These are phyloP conservation scores for Cyclophora albipunctata DNA, from an alignment of 2,888 invertebrate species.

Conservation along the genomic window DNA sequence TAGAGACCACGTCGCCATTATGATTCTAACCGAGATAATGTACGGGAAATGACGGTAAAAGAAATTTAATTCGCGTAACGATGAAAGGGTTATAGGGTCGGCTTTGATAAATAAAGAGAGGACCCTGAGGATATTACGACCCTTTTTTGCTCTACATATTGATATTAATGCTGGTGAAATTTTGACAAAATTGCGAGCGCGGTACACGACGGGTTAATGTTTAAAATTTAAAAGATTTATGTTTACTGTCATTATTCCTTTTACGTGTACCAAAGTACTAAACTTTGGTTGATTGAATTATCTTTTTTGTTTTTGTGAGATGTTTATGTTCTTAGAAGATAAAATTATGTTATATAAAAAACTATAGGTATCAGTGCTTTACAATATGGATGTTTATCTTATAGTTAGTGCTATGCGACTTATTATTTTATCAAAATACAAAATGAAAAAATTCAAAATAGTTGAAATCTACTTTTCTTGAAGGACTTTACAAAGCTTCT, in stretches of 20 bases:
- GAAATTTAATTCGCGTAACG: constrained; percentile 74
- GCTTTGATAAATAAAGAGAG: constrained; percentile 68
- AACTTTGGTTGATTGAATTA: not conserved
- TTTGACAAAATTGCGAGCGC: constrained; percentile 65
- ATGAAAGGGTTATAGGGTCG: constrained; percentile 73
- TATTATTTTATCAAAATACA: too few relatives aligned
- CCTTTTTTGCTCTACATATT: constrained; percentile 72
- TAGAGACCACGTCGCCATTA: constrained; percentile 57
- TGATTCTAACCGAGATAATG: constrained; percentile 74
- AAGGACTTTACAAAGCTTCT: too few relatives aligned
- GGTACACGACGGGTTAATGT: constrained; percentile 14
- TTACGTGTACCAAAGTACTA: constrained; percentile 1
- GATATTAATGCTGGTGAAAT: constrained; percentile 71
- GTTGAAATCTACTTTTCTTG: too few relatives aligned
- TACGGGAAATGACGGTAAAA: constrained; percentile 75
- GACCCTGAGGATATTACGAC: constrained; percentile 61
- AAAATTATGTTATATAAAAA: too few relatives aligned
- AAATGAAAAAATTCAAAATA: too few relatives aligned
- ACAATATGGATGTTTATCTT: too few relatives aligned
- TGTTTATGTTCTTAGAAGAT: too few relatives aligned
- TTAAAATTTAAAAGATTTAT: constrained; percentile 26
- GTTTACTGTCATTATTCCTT: constrained; percentile 8
- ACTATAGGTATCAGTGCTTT: too few relatives aligned
- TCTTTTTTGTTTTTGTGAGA: too few relatives aligned
- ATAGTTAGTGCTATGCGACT: too few relatives aligned